Base-by-base conservation (phyloP, 2,113 vertebrate species). In the Tonatia bakeri region DNA sequence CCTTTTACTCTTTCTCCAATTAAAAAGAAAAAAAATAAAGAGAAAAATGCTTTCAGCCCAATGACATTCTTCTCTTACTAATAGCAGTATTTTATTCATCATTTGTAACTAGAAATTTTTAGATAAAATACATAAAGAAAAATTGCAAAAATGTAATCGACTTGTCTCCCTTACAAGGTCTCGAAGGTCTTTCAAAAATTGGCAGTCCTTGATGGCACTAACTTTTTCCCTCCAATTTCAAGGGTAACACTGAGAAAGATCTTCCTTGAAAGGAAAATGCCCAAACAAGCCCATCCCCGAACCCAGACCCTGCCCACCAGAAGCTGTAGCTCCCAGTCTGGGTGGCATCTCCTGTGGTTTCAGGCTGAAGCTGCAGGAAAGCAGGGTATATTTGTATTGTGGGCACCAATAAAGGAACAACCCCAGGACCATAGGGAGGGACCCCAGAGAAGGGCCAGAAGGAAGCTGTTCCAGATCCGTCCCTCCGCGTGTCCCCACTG, bases 361-460 rank as follows among this genome's bases (percentile, higher is more conserved):
- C 4, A 79, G 65, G 45, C 7, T 9, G 0, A 69, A 0, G 43
- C 75, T 14, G 16, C 56, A 67, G 67, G 31, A 1, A 50, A 12
- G 76, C 26, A 45, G 76, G 38, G 75, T 0, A 22, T 3, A 31
- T 64, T 87, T 93, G 40, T 1, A 13, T 26, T 6, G 28, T 82
- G 95, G 50, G 22, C 80, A 40, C 33, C 52, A 17, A 4, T 13
- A 28, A 47, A 69, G 31, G 80, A 77, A 64, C 79, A 56, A 22
- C 17, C 61, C 33, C 19, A 52, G 75, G 40, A 59, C 52, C 13
- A 8, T 89, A 80, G 73, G 94, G 85, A 89, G 75, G 0, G 54
- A 80, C 83, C 75, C 77, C 94, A 92, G 93, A 92, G n/a, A 95
- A 59, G 56, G n/a, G 5, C 90, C 43, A 95, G 91, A 97, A 54